Evolutionary conservation across 2,797 vertebrate genomes (phyloP), one percentile per base, ranked within the genome.

Genomic region (Potorous gilbertii): DNA sequence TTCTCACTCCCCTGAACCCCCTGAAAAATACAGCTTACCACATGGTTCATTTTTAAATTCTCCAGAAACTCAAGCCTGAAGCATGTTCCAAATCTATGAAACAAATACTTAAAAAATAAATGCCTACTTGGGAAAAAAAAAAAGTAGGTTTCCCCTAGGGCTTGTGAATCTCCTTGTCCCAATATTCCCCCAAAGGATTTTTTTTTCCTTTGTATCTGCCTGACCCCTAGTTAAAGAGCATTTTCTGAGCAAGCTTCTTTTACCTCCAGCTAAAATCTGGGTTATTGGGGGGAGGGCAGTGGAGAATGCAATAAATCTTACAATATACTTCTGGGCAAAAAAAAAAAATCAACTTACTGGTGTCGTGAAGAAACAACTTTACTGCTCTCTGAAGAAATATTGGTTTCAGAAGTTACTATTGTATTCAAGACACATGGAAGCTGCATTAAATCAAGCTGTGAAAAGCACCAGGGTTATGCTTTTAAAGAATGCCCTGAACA

Each of bases 311-410:
- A 98, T 99, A 98, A 98, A 98, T 98, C 98, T 98, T 97, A 98
- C 96, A 97, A 97, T 98, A 98, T 97, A 98, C 98, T 98, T 97
- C 98, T 98, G 98, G 98, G 98, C 98, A 98, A 98, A 97, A 97
- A 97, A 98, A 98, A 98, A 97, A 96, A 97, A 96, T 96, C 96
- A 93, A 98, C 98, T 97, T 97, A 98, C 98, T 98, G 98, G 98
- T 98, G 98, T 98, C 98, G 98, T 96, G 97, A 98, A 98, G 98
- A 98, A 99, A 98, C 98, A 98, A 98, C 97, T 98, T 98, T 97
- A 98, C 98, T 97, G 96, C 95, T 98, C 98, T 98, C 98, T 97
- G 97, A 98, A 99, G 98, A 98, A 97, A 97, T 97, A 97, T 81
- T 62, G 96, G 96, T 98, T 98, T 98, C 98, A 99, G 98, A 98